These are phyloP conservation scores for Sphaerodactylus townsendi DNA, from an alignment of 2,113 vertebrate species.

Conservation along the genomic window DNA sequence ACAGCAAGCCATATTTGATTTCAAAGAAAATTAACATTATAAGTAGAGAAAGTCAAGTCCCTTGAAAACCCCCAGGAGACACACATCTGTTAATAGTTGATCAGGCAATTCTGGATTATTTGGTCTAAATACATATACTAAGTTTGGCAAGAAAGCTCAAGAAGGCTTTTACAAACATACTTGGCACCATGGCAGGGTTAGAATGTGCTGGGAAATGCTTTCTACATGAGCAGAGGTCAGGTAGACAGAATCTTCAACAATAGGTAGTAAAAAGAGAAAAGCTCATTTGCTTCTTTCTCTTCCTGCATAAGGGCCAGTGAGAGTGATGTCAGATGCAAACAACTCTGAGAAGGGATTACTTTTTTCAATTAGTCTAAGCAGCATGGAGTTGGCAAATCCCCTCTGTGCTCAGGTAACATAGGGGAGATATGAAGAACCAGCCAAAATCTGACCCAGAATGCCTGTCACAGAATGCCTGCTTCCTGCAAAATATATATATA, in stretches of 20 bases:
- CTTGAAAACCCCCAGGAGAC: neutral
- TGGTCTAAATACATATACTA: conserved; percentile 31
- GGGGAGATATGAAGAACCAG: neutral
- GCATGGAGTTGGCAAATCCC: neutral
- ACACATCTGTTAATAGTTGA: neutral
- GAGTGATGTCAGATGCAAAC: neutral
- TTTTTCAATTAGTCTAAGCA: neutral
- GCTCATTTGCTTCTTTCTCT: neutral
- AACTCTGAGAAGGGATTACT: neutral
- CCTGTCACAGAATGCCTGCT: neutral
- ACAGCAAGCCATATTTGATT: neutral
- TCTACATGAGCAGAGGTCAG: neutral
- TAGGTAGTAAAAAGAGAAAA: neutral
- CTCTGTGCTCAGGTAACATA: neutral
- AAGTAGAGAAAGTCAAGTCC: neutral
- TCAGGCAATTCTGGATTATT: neutral
- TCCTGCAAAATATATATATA: neutral
- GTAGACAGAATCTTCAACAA: neutral
- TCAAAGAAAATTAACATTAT: neutral
- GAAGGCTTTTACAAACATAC: neutral
- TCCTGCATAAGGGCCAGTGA: neutral
- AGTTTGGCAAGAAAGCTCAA: neutral
- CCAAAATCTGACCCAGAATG: neutral
- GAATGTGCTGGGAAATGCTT: neutral
- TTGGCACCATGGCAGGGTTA: neutral